Base-by-base conservation (phyloP, 2,888 invertebrate genomes). In the Athalia rosae region DNA sequence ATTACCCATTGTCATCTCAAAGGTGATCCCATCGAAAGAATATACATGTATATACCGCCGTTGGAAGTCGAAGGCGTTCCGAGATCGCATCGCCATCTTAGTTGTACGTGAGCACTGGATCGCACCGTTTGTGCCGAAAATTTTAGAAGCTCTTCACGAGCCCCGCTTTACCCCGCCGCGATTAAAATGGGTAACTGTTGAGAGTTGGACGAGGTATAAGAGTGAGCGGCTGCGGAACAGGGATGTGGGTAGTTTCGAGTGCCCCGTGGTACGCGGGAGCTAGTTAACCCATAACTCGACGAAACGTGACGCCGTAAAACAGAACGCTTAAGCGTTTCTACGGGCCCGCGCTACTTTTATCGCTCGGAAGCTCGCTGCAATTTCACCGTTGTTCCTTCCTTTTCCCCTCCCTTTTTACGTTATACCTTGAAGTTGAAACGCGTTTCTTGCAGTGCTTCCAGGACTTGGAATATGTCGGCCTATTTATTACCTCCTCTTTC, bases 241-340 rank as follows among this genome's bases (percentile, higher is more conserved):
- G 4, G 58, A 58, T 45, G 11, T 45, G 28, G 13, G 45, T 58
- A 71, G 71, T 71, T 71, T 58, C 71, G 56, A 71, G 71, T 13
- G 56, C 71, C 58, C 58, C 15, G 71, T 45, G 50, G 13, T 71
- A 15, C 41, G 43, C 58, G 8, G 28, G 28, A 67, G 71, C 56
- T 11, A 71, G 56, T 71, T 71, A 71, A 58, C 71, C 58, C 71
- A 58, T 58, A 71, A 43, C 71, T 56, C 56, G 58, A 58, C 43
- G 45, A 58, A 71, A 71, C 58, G 58, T 71, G 58, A 71, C 71
- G 71, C 58, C 71, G 71, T 71, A 71, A 71, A 71, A 71, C 53
- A 69, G 69, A 69, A 53, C 41, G 48, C 66, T 28, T 43, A 47
- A 66, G 48, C 66, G 56, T 69, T 56, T 43, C 69, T 41, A 50